Conservation (phyloP, 2,888 invertebrate species). For the Aethes cnicana region DNA sequence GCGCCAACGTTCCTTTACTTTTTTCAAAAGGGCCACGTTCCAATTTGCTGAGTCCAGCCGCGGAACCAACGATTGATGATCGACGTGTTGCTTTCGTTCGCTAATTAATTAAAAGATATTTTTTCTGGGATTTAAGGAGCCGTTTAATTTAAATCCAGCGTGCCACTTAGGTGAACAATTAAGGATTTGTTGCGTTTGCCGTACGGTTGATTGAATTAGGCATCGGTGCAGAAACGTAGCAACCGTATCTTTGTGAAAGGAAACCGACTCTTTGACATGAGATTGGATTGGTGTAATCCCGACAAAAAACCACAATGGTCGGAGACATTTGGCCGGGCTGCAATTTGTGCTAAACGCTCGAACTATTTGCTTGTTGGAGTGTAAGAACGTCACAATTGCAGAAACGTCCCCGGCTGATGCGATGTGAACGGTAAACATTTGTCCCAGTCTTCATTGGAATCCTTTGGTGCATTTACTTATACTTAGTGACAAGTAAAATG, state of each 20-base stretch:
- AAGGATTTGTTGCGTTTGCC: slow-evolving; percentile 32
- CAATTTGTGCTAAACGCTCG: slow-evolving; percentile 52
- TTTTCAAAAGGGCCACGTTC: slow-evolving; percentile 61
- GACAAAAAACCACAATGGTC: slow-evolving; percentile 53
- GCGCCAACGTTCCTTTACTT: slow-evolving; percentile 74
- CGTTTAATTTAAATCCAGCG: slow-evolving; percentile 47
- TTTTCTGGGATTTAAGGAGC: slow-evolving; percentile 34
- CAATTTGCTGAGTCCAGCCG: slow-evolving; percentile 71
- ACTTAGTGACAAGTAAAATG: too few species aligned
- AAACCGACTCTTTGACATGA: slow-evolving; percentile 40
- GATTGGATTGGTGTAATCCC: slow-evolving; percentile 66
- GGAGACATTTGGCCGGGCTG: slow-evolving; percentile 45
- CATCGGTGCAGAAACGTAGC: slow-evolving; percentile 43
- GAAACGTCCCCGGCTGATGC: slow-evolving; percentile 5
- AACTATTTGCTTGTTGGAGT: slow-evolving; percentile 45
- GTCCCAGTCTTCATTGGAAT: too few species aligned
- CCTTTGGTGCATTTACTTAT: too few species aligned
- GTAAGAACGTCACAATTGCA: slow-evolving; percentile 36
- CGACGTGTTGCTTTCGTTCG: slow-evolving; percentile 39
- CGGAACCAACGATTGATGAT: slow-evolving; percentile 57
- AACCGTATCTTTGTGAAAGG: slow-evolving; percentile 31
- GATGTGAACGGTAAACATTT: slow-evolving; percentile 6
- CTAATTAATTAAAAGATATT: slow-evolving; percentile 36
- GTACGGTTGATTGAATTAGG: slow-evolving; percentile 48
- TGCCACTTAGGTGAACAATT: slow-evolving; percentile 42